Base-by-base conservation (phyloP, 2,113 vertebrate genomes). In the Cynopterus brachyotis region DNA sequence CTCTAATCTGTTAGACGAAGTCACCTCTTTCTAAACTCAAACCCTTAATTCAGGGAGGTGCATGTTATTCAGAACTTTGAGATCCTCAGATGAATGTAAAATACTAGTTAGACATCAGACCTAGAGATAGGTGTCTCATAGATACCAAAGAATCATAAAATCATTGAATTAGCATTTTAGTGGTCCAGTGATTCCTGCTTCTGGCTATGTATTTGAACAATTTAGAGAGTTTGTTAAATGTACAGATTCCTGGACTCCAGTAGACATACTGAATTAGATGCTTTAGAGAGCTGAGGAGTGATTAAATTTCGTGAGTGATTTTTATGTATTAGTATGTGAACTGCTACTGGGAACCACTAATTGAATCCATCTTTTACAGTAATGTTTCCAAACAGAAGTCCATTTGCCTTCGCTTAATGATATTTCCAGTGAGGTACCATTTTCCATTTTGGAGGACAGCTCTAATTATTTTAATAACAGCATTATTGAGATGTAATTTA, bases 401-500 rank as follows among this genome's bases (percentile, higher is more conserved):
- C 35, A 28, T 92, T 92, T 92, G 87, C 26, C 35, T 94, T 95
- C 91, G 50, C 11, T 91, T 85, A 13, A 73, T 35, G 28, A 84
- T 70, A 78, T 89, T 91, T 91, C 57, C 35, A 50, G 24, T 62
- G 70, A 95, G 28, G 59, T 55, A 73, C 72, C 60, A 66, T 88
- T 70, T 97, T 96, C 37, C 32, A 64, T 62, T 70, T 93, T 55
- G 66, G 50, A 50, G 32, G 37, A 84, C 3, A 73, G 42, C n/a
- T 76, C 66, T 69, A 55, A 40, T 81, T 93, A 86, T 91, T 69
- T 32, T 2, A 37, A 28, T 42, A 79, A 83, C 26, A 87, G n/a
- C 45, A 91, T 93, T 73, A 66, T 55, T 90, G 89, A 76, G 75
- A 70, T 13, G 40, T 62, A 91, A 66, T 78, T 95, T 83, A 91